phyloP scores from a whole-genome alignment of 2,797 vertebrate species.

The Macropodus opercularis region DNA sequence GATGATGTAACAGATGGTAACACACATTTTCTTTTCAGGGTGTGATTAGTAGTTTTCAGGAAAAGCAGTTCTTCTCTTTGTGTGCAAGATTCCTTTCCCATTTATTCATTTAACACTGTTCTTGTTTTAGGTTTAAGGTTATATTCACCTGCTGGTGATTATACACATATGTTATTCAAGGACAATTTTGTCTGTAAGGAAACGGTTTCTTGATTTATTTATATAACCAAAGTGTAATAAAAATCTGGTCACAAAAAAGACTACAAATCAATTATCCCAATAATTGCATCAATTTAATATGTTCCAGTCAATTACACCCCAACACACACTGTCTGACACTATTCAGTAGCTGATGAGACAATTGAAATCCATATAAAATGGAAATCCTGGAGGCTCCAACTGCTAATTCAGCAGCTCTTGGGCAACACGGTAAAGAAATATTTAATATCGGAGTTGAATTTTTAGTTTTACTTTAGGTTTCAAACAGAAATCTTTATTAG shows the following conservation, averaged over 20 bases:
- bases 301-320: background rate
- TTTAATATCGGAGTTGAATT: background rate
- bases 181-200: background rate
- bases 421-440: background rate
- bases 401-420: background rate
- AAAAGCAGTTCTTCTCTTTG: slow-evolving; percentile 12
- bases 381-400: background rate
- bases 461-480: background rate
- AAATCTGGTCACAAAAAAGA: background rate
- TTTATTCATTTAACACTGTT: background rate
- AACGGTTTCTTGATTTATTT: slow-evolving; percentile 1
- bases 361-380: slow-evolving; percentile 22
- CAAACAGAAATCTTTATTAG: no score
- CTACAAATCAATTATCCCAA: slow-evolving; percentile 4
- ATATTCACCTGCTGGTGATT: background rate
- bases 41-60: slow-evolving; percentile 43
- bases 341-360: slow-evolving; percentile 11
- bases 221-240: background rate
- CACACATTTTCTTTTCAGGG: slow-evolving; percentile 21
- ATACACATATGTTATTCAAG: background rate
- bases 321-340: slow-evolving; percentile 9
- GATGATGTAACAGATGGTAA: slow-evolving; percentile 74
- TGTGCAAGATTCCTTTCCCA: background rate
- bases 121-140: background rate
- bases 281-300: background rate